Evolutionary conservation across 2,797 vertebrate genomes (phyloP).

Genomic region (Rhodeus uyekii): DNA sequence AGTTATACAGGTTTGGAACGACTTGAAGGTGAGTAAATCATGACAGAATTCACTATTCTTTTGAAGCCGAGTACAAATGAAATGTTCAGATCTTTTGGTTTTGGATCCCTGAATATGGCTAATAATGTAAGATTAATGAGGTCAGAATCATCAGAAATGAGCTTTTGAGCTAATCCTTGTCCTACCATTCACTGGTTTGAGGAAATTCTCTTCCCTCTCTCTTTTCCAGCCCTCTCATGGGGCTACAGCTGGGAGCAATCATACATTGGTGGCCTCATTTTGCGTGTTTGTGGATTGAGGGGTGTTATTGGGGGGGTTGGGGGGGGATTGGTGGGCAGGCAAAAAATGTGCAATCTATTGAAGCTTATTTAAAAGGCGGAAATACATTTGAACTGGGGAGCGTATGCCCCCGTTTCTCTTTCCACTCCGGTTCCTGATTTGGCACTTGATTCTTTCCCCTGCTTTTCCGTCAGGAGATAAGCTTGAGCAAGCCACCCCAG

Average conservation of each 20-base stretch:
- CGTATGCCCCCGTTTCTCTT: conserved; percentile 52
- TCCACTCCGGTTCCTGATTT: conserved; percentile 59
- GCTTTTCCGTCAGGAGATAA: conserved; percentile 70
- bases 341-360: conserved; percentile 64
- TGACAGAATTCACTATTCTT: conserved; percentile 27
- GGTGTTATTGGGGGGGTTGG: conserved; percentile 15
- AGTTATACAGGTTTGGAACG: neutral
- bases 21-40: conserved; percentile 20
- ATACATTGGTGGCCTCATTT: conserved; percentile 57
- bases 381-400: conserved; percentile 59
- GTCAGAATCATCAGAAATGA: conserved; percentile 42
- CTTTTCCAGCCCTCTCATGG: conserved; percentile 30
- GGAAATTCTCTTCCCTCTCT: conserved; percentile 29
- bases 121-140: conserved; percentile 51
- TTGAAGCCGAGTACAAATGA: neutral
- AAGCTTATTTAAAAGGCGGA: conserved; percentile 57
- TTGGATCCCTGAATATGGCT: conserved; percentile 30
- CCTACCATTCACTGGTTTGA: conserved; percentile 54
- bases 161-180: conserved; percentile 46
- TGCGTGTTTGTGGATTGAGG: conserved; percentile 15
- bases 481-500: conserved; percentile 64
- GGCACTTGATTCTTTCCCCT: conserved; percentile 61
- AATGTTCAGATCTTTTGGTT: conserved; percentile 7
- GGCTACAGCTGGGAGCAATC: conserved; percentile 66
- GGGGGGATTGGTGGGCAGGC: conserved; percentile 13